A percentile compares a stretch with the other conserved stretches of the same genome.
These are phyloP conservation scores for Pedionomus torquatus DNA, from an alignment of 2,113 vertebrate genomes.

Conservation along the genomic window DNA sequence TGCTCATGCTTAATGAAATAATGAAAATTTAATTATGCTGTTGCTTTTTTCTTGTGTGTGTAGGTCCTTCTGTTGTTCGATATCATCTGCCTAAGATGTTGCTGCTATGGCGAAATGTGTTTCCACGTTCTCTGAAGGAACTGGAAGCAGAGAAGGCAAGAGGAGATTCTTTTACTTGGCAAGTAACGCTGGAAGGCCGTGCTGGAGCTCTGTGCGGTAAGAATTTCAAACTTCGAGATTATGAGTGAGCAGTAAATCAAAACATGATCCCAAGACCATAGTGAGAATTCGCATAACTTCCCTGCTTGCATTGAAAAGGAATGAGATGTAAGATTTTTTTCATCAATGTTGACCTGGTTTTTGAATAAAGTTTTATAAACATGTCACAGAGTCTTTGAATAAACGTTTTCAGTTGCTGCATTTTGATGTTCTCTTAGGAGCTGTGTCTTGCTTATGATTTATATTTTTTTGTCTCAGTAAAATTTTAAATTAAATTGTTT, in stretches of 20 bases:
- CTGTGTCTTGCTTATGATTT: background rate
- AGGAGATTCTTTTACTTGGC: slow-evolving; percentile 97
- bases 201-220: slow-evolving; percentile 97
- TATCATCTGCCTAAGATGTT: slow-evolving; percentile 99
- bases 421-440: background rate
- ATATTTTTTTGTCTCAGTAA: background rate
- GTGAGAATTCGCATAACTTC: background rate
- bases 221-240: background rate
- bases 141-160: slow-evolving; percentile 95
- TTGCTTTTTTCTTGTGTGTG: background rate
- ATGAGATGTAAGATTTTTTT: background rate
- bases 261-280: background rate
- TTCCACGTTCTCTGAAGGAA: slow-evolving; percentile 97
- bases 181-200: slow-evolving; percentile 95
- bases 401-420: background rate
- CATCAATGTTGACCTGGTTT: background rate
- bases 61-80: slow-evolving; percentile 93
- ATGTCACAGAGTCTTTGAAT: background rate
- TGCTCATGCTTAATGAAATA: background rate
- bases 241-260: background rate
- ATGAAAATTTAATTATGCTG: background rate
- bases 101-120: slow-evolving; percentile 95
- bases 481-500: background rate
- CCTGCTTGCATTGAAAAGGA: background rate
- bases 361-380: background rate